A percentile compares a stretch with the other conserved stretches of the same genome.
Evolutionary conservation across 2,888 invertebrate species (phyloP).

Genomic region (Xanthia togata): DNA sequence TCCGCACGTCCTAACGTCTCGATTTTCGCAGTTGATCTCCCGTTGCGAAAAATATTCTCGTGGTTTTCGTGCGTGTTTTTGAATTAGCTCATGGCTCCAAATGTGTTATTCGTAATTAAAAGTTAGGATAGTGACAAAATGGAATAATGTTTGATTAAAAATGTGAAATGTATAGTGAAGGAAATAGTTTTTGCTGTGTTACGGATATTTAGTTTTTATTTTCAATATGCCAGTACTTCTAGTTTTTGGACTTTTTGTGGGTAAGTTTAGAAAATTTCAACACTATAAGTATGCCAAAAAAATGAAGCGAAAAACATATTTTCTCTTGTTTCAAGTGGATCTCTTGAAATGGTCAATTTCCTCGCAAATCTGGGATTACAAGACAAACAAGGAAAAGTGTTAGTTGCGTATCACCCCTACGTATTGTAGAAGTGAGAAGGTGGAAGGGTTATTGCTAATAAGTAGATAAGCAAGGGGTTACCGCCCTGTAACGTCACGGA

Average conservation of each 20-base stretch:
- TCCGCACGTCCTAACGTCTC: constrained; percentile 60
- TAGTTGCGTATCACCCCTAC: neutral
- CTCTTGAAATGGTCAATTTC: constrained; percentile 10
- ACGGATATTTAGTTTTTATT: constrained; percentile 67
- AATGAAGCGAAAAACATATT: neutral
- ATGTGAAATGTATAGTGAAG: constrained; percentile 73
- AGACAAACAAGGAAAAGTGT: constrained; percentile 20
- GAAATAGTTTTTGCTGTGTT: constrained; percentile 69
- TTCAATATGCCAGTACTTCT: constrained; percentile 75
- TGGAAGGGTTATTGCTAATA: constrained; percentile 8
- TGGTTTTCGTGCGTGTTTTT: constrained; percentile 43
- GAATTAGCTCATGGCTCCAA: constrained; percentile 46
- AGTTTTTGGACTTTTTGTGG: constrained; percentile 79
- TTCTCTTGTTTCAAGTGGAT: neutral
- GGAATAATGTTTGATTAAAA: constrained; percentile 61
- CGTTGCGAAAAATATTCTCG: constrained; percentile 51
- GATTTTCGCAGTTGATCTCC: constrained; percentile 50
- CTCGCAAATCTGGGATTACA: neutral
- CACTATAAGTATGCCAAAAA: neutral
- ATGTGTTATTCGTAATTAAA: constrained; percentile 57
- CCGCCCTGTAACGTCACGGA: constrained; percentile 18
- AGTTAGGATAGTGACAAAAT: constrained; percentile 59
- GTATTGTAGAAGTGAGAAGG: neutral
- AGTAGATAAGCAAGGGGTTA: neutral
- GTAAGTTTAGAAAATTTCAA: constrained; percentile 68